Evolutionary conservation across 2,113 vertebrate genomes (phyloP), one percentile per base, ranked within the genome.

Genomic region (Pachycephala philippinensis): DNA sequence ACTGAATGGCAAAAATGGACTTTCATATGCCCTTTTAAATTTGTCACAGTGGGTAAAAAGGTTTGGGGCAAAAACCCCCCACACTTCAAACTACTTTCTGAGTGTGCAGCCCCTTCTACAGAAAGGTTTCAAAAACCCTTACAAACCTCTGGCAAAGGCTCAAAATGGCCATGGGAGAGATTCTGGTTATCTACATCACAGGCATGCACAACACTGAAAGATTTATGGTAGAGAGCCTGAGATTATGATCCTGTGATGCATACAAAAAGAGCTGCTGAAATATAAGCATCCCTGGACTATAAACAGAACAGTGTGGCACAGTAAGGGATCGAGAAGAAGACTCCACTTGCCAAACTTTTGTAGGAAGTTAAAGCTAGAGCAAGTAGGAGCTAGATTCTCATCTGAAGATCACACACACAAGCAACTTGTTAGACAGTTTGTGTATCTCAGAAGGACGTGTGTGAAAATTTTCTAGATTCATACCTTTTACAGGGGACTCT

Each of bases 31-130:
- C 30, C 21, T 70, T 86, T 76, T 42, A 72, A 47, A 70, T 50
- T 66, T 54, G 23, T 45, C 28, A 47, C 1, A 4, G 30, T 12
- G 27, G 19, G 18, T 49, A 87, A 54, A 82, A 83, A 50, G 7
- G 2, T 40, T 54, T 53, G 1, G 13, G 6, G 28, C 3, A 12
- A 57, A 91, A 74, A 7, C 0, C 8, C 4, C 19, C 20, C 13
- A 61, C 6, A 6, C 37, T 65, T 74, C 33, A 53, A 89, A 49
- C 4, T 15, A 23, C 22, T 52, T 85, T 52, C 22, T 78, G 24
- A 77, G 12, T 13, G 2, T 6, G 30, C 33, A 63, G 39, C 15
- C 7, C 17, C 14, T 69, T 72, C 49, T 57, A 37, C 20, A 57
- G 42, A 39, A 86, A 65, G 37, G 26, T 74, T 80, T 61, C 63